Percentiles rank a stretch among this genome's conserved stretches.
These are phyloP conservation scores for Drosophila mimica DNA, from an alignment of 2,888 invertebrate species.

Conservation along the genomic window DNA sequence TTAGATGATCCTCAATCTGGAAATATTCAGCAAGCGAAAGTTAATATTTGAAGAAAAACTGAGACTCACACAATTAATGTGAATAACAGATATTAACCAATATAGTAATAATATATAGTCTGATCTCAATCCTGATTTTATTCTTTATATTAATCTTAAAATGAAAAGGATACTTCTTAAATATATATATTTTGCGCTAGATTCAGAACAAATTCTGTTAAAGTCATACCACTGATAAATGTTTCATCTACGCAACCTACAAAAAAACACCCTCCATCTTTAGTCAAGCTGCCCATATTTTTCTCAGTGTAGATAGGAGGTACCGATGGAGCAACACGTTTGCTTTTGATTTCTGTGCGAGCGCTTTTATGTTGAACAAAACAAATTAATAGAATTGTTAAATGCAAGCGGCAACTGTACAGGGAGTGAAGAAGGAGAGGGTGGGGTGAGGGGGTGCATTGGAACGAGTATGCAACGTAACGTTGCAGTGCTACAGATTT, in stretches of 20 bases:
- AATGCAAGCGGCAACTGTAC: conserved; percentile 67
- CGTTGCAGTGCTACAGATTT: conserved; percentile 42
- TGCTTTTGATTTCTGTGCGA: conserved; percentile 46
- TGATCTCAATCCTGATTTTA: rapidly evolving
- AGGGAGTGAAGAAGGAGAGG: conserved; percentile 30
- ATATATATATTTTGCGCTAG: not conserved
- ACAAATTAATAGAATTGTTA: conserved; percentile 81
- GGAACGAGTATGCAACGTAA: conserved; percentile 23
- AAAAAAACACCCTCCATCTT: not conserved
- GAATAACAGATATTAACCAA: no score
- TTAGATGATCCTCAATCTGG: not conserved
- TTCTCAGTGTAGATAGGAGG: conserved; percentile 17
- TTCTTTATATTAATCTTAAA: rapidly evolving
- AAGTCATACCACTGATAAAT: not conserved
- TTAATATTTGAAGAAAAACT: not conserved
- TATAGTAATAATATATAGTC: not conserved
- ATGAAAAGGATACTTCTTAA: not conserved
- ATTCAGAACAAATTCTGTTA: rapidly evolving
- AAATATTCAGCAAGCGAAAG: rapidly evolving
- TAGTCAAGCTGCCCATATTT: not conserved
- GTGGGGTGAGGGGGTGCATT: not conserved
- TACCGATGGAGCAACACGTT: conserved; percentile 32
- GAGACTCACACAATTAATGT: not conserved
- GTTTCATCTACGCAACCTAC: not conserved
- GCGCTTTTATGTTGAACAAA: conserved; percentile 72